Evolutionary conservation across 2,888 invertebrate genomes (phyloP).

Genomic region (Orthosia gracilis): DNA sequence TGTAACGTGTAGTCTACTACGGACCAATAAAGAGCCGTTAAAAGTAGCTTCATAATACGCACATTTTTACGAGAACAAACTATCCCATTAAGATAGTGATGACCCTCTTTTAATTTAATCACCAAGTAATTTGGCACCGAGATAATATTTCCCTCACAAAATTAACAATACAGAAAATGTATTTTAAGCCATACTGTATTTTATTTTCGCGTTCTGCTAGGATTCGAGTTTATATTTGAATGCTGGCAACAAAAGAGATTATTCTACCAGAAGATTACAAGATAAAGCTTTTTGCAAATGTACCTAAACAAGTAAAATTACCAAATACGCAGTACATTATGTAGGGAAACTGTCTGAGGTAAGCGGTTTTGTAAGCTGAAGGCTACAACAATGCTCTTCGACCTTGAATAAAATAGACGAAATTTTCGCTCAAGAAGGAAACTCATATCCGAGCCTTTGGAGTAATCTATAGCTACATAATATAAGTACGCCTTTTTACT

Average conservation of each 20-base stretch:
- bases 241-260: slow-evolving; percentile 42
- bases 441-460: slow-evolving; percentile 39
- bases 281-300: slow-evolving; percentile 58
- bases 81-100: slow-evolving; percentile 47
- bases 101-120: slow-evolving; percentile 57
- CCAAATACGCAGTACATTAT: slow-evolving; percentile 41
- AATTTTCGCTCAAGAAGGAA: slow-evolving; percentile 30
- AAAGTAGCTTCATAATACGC: not conserved
- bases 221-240: slow-evolving; percentile 40
- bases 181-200: slow-evolving; percentile 36
- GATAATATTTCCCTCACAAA: slow-evolving; percentile 46
- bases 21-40: not conserved
- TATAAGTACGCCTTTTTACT: slow-evolving; percentile 35
- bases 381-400: slow-evolving; percentile 33
- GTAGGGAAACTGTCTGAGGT: slow-evolving; percentile 37
- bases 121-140: slow-evolving; percentile 56
- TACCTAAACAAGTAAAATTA: slow-evolving; percentile 45
- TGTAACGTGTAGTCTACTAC: too few relatives aligned
- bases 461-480: slow-evolving; percentile 33
- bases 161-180: slow-evolving; percentile 40
- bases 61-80: slow-evolving; percentile 39
- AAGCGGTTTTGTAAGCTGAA: slow-evolving; percentile 47
- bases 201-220: slow-evolving; percentile 35
- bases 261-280: slow-evolving; percentile 50
- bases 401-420: slow-evolving; percentile 52